Conservation (phyloP, 1,140 invertebrate species). For the Archivesica marissinica region DNA sequence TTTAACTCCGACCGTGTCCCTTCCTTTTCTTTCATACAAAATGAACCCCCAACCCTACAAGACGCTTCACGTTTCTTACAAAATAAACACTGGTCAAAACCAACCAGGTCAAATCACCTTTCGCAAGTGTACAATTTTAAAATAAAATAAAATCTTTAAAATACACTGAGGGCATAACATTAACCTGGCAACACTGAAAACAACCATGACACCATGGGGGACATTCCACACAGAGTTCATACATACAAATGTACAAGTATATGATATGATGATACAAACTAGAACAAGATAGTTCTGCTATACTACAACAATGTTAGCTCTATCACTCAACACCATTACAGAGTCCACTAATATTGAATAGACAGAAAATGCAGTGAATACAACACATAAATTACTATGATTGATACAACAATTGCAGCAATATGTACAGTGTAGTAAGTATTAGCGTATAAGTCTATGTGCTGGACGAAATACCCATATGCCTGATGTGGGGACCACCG, state of each 20-base stretch:
- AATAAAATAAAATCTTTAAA: slow-evolving; percentile 24
- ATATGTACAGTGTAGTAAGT: too few relatives aligned
- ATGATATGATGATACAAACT: not conserved
- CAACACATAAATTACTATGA: too few relatives aligned
- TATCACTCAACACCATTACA: too few relatives aligned
- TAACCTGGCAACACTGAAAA: slow-evolving; percentile 36
- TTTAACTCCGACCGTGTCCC: slow-evolving; percentile 10
- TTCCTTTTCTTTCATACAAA: not conserved
- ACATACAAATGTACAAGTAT: slow-evolving; percentile 13
- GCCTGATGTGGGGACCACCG: too few relatives aligned
- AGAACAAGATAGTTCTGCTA: too few relatives aligned
- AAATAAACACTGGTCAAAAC: slow-evolving; percentile 45
- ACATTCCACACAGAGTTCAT: not conserved
- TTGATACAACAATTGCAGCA: too few relatives aligned
- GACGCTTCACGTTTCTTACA: slow-evolving; percentile 32
- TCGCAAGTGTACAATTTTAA: slow-evolving; percentile 55
- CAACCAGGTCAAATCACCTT: slow-evolving; percentile 53
- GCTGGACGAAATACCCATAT: too few relatives aligned
- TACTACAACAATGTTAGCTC: too few relatives aligned
- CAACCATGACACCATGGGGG: not conserved
- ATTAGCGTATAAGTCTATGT: too few relatives aligned
- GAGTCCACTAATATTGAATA: too few relatives aligned
- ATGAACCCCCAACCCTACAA: not conserved
- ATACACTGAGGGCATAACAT: slow-evolving; percentile 54
- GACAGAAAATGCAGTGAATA: too few relatives aligned